phyloP scores from a whole-genome alignment of 2,113 vertebrate genomes.

The Perca schrenkii region DNA sequence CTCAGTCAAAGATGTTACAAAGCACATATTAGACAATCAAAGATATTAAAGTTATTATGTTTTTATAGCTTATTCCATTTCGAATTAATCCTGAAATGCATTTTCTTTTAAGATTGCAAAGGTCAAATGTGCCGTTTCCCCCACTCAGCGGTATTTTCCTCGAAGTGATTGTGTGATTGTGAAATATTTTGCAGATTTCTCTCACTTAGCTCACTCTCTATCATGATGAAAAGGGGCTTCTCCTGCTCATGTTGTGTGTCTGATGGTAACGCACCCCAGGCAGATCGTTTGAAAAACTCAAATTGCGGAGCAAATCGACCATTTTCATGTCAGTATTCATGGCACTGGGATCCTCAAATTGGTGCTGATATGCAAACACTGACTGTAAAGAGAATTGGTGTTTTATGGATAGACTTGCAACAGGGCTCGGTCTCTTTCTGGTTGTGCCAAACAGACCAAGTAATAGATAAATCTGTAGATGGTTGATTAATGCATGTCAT shows the following conservation, averaged over 20 bases:
- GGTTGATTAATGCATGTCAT: slow-evolving; percentile 13
- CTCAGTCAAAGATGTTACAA: not conserved
- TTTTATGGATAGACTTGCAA: slow-evolving; percentile 19
- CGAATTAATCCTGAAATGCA: not conserved
- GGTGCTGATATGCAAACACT: slow-evolving; percentile 46
- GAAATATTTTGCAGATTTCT: slow-evolving; percentile 19
- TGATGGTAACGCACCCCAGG: slow-evolving; percentile 44
- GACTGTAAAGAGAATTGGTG: not conserved
- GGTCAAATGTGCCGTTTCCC: not conserved
- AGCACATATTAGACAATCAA: not conserved
- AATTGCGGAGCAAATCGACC: slow-evolving; percentile 43
- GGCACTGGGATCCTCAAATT: slow-evolving; percentile 28
- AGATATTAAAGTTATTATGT: not conserved
- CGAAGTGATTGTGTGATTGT: not conserved
- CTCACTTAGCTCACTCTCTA: slow-evolving; percentile 7
- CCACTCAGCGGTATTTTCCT: not conserved
- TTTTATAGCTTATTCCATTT: not conserved
- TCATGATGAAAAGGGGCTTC: slow-evolving; percentile 40
- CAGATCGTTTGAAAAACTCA: slow-evolving; percentile 47
- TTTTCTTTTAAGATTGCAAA: not conserved
- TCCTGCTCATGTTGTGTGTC: slow-evolving; percentile 41
- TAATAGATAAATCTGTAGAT: not conserved
- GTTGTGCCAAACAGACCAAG: slow-evolving; percentile 10
- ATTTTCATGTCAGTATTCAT: slow-evolving; percentile 53
- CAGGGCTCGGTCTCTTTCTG: not conserved